Evolutionary conservation across 2,888 invertebrate genomes (phyloP), one percentile per base, ranked within the genome.

Genomic region (Torymus tubicola): DNA sequence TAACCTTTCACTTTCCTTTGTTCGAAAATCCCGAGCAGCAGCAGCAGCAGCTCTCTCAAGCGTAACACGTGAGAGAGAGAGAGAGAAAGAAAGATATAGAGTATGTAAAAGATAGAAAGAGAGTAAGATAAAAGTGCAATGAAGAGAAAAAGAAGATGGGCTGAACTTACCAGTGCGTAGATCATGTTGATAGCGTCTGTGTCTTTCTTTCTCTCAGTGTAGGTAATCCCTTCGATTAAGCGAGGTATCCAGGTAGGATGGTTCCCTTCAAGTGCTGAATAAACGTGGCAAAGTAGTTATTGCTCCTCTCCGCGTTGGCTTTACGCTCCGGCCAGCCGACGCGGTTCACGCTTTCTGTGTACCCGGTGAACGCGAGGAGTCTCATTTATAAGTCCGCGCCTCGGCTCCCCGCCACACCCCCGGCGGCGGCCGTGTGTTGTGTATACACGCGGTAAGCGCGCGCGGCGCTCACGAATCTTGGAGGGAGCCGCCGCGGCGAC

Each of bases 1-100:
- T 85, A 85, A 86, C 88, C 89, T 88, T 87, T 88, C 89, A 89
- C 89, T 89, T 89, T 88, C 84, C 88, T 88, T 88, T 88, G 88
- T 88, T 86, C 86, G 77, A 65, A 67, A 72, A 78, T 68, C 53
- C n/a, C 68, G 68, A 13, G 5, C 42, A 8, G 42, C 42, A 8
- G 42, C 31, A 21, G 21, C 21, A 21, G 31, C 42, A 42, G 42
- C 42, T 42, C 42, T 42, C 42, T 42, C 42, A 42, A 42, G 42
- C 42, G 42, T 42, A 58, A 31, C 24, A 11, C n/a, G 58, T 42
- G 58, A 70, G 58, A 70, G 5, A 42, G 8, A n/a, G 13, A 70
- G 5, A 52, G 21, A 4, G 65, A 61, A 21, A 4, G 65, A 61
- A 21, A 4, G 50, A 24, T n/a, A 63, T n/a, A 72, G 63, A n/a